phyloP scores from a whole-genome alignment of 2,797 vertebrate species.

The Chromobotia macracanthus region DNA sequence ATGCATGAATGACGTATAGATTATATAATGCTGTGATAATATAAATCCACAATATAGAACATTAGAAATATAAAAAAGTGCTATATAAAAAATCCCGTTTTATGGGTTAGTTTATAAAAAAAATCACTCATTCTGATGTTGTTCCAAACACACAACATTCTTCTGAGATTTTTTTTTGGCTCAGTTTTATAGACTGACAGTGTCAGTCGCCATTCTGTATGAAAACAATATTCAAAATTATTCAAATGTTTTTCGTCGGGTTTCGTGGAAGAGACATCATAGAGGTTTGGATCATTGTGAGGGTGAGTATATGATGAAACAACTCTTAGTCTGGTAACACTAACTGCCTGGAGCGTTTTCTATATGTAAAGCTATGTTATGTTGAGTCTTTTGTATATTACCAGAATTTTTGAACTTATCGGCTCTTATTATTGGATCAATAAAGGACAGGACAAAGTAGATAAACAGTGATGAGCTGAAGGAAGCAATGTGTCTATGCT shows the following conservation, averaged over 20 bases:
- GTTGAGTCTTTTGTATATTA: not conserved
- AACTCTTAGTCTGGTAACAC: not conserved
- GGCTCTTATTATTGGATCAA: not conserved
- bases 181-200: no score
- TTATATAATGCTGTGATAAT: no score
- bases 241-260: no score
- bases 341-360: not conserved
- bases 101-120: no score
- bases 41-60: not conserved
- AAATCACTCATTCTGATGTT: no score
- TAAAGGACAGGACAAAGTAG: not conserved
- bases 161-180: no score
- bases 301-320: not conserved
- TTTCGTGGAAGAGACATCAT: no score
- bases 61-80: no score
- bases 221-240: no score
- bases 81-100: no score
- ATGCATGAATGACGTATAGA: not conserved
- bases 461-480: slow-evolving; percentile 5
- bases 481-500: not conserved
- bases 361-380: not conserved
- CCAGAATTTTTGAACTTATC: not conserved
- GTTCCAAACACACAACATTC: no score
- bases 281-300: not conserved
- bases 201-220: no score